A percentile compares a stretch with the other conserved stretches of the same genome.
phyloP scores from a whole-genome alignment of 2,113 vertebrate genomes.

The Gallinago undulata region DNA sequence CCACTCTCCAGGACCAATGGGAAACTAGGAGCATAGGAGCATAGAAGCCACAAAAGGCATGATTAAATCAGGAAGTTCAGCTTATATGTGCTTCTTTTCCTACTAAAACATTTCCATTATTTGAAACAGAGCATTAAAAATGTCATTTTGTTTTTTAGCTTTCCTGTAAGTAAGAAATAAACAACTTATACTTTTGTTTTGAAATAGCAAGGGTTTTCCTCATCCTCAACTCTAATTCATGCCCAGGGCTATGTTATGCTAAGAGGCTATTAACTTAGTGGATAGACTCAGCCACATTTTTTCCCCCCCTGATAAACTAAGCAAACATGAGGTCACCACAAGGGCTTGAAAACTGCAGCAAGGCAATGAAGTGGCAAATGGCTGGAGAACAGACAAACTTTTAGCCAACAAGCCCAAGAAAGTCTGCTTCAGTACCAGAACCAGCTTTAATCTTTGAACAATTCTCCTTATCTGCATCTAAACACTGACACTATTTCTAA shows the following conservation, averaged over 20 bases:
- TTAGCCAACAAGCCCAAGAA: not conserved
- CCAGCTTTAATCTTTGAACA: not conserved
- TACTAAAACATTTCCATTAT: not conserved
- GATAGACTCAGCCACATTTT: not conserved
- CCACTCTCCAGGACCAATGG: not conserved
- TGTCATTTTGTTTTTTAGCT: not conserved
- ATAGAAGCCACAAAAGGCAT: not conserved
- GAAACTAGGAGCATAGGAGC: not conserved
- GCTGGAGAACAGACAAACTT: not conserved
- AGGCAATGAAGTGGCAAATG: not conserved
- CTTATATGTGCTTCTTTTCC: not conserved
- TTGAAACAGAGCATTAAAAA: not conserved
- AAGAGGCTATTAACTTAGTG: not conserved
- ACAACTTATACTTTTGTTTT: not conserved
- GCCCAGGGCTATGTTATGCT: not conserved
- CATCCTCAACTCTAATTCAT: not conserved
- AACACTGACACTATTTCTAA: not conserved
- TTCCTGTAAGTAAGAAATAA: not conserved
- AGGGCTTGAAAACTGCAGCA: not conserved
- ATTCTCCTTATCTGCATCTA: not conserved
- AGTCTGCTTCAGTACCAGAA: fast-evolving
- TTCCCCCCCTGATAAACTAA: not conserved
- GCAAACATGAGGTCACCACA: not conserved
- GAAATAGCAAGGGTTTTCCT: not conserved
- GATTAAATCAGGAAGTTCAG: not conserved